Evolutionary conservation across 2,888 invertebrate species (phyloP), one percentile per base, ranked within the genome.

Genomic region (Chironomus tentans): DNA sequence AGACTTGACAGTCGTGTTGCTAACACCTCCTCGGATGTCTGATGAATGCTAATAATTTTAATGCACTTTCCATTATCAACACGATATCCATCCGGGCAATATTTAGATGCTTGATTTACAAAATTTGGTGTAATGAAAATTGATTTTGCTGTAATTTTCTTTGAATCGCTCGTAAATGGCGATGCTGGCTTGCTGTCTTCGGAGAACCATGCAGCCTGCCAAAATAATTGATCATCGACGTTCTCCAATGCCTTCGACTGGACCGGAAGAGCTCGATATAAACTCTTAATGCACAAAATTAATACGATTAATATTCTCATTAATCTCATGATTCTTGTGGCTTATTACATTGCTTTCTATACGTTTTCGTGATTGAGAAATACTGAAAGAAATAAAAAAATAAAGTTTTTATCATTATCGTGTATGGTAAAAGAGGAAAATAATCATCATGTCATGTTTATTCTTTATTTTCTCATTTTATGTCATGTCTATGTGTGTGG

Each of bases 241-340:
- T 81, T 82, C 78, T 83, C 84, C 28, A 84, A 82, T 75, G 84
- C 84, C 21, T 84, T 82, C 72, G 84, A 84, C 48, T 84, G 84
- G 65, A 84, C 82, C 47, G 84, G 84, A 78, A 84, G 78, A n/a
- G 81, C 56, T 7, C 18, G 56, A 56, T 18, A 18, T 56, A 18
- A 56, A 24, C 21, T 65, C 21, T 22, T 65, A 2, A 21, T 13
- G 65, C 65, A 65, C 13, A 24, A 21, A 21, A 24, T 13, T 24
- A 21, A 65, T 21, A 65, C 22, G 65, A 65, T 21, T 65, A 65
- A 24, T 65, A 65, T 10, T 22, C 13, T 65, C 13, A 65, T 65
- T 65, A 65, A 22, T 65, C 24, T 65, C 65, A 65, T 65, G 65
- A 13, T 24, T 65, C 21, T 65, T 24, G 21, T 15, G 56, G 18